These are phyloP conservation scores for Calycopis cecrops DNA, from an alignment of 1,140 invertebrate genomes.

Conservation along the genomic window DNA sequence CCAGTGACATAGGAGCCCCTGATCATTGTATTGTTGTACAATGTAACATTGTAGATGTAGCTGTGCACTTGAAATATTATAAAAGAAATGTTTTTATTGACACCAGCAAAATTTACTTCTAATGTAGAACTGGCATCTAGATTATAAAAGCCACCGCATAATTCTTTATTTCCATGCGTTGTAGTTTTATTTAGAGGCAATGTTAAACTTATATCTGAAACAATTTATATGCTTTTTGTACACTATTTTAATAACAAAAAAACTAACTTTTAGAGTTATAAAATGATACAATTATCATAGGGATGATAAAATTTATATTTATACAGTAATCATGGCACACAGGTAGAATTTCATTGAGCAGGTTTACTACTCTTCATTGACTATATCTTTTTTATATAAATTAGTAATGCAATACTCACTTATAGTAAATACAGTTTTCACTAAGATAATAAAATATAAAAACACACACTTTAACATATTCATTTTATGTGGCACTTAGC, in stretches of 20 bases:
- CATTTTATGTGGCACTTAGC: too few relatives aligned
- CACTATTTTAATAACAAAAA: background rate
- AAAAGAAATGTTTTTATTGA: conserved; percentile 72
- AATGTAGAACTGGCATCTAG: conserved; percentile 43
- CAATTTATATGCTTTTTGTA: conserved; percentile 18
- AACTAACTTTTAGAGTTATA: too few relatives aligned
- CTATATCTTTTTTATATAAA: too few relatives aligned
- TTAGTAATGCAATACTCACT: too few relatives aligned
- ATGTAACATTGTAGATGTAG: conserved; percentile 76
- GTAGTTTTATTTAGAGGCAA: conserved; percentile 48
- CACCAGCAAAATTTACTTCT: conserved; percentile 67
- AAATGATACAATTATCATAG: too few relatives aligned
- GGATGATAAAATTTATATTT: too few relatives aligned
- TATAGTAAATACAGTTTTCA: too few relatives aligned
- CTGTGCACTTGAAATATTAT: conserved; percentile 82
- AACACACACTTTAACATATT: too few relatives aligned
- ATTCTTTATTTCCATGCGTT: conserved; percentile 41
- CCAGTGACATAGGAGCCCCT: conserved; percentile 66
- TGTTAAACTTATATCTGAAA: conserved; percentile 58
- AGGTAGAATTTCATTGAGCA: too few relatives aligned
- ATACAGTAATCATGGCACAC: too few relatives aligned
- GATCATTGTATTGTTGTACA: conserved; percentile 72
- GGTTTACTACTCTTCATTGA: too few relatives aligned
- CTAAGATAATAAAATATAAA: too few relatives aligned
- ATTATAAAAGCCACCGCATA: conserved; percentile 44